Evolutionary conservation across 2,113 vertebrate genomes (phyloP).

Genomic region (Athene cunicularia): DNA sequence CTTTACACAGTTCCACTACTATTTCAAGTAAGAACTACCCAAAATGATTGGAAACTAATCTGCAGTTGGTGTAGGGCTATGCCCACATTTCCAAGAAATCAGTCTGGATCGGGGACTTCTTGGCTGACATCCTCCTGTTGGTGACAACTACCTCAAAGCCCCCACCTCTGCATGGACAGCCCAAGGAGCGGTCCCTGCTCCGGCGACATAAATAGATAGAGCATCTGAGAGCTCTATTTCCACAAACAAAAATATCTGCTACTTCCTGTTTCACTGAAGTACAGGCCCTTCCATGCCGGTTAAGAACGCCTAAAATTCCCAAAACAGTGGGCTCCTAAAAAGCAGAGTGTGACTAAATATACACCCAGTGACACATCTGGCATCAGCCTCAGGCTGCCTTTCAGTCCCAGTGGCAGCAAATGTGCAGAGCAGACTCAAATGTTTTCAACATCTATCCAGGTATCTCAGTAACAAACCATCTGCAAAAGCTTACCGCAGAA

Average conservation of each 20-base stretch:
- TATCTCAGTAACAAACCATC: neutral
- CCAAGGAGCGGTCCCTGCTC: neutral
- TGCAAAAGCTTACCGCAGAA: neutral
- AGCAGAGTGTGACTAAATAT: neutral
- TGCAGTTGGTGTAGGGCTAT: neutral
- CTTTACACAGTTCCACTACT: neutral
- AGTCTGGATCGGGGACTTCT: neutral
- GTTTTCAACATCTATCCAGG: neutral
- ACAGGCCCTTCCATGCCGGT: rapidly evolving
- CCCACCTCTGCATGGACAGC: neutral
- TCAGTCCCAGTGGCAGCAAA: neutral
- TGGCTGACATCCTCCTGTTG: rapidly evolving
- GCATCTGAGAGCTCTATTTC: neutral
- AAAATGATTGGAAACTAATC: neutral
- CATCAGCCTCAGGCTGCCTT: neutral
- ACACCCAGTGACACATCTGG: neutral
- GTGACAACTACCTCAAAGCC: neutral
- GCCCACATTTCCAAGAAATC: neutral
- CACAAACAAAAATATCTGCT: conserved; percentile 20
- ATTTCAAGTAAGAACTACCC: neutral
- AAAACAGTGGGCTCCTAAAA: neutral
- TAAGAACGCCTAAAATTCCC: neutral
- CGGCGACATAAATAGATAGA: neutral
- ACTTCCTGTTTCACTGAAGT: neutral
- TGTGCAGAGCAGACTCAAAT: neutral